Conservation (phyloP, 1,140 invertebrate genomes). For the Diabrotica virgifera region DNA sequence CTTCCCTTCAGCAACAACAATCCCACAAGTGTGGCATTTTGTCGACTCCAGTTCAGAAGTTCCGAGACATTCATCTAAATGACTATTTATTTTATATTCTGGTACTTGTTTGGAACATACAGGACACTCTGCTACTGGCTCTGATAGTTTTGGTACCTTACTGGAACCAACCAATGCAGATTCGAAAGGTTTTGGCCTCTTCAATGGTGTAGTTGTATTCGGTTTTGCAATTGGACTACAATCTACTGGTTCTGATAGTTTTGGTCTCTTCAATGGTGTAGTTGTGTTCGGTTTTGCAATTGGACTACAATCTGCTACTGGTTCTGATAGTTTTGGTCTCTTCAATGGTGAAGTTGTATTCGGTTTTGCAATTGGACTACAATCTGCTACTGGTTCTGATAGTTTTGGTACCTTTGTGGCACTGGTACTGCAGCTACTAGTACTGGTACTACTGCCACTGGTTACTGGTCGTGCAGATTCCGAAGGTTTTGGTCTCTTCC, state of each 20-base stretch:
- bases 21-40: constrained; percentile 44
- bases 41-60: constrained; percentile 20
- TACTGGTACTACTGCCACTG: too few relatives aligned
- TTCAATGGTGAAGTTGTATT: constrained; percentile 8
- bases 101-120: constrained; percentile 57
- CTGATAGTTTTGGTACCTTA: constrained; percentile 16
- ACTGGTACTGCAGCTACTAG: too few relatives aligned
- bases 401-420: too few relatives aligned
- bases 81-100: constrained; percentile 52
- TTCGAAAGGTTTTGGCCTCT: constrained; percentile 21
- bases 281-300: constrained; percentile 14
- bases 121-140: constrained; percentile 52
- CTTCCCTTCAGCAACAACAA: constrained; percentile 36
- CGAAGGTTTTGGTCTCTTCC: constrained; percentile 12
- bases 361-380: constrained; percentile 11
- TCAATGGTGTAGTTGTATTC: constrained; percentile 8
- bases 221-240: constrained; percentile 11
- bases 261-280: constrained; percentile 11
- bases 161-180: too few relatives aligned
- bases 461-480: too few relatives aligned
- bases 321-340: constrained; percentile 17
- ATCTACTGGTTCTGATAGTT: too few relatives aligned
- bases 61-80: constrained; percentile 60
- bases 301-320: too few relatives aligned
- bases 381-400: too few relatives aligned